Percentiles rank a stretch among this genome's conserved stretches.
Conservation (phyloP, 1,140 invertebrate species). For the Drosophila bipectinata region DNA sequence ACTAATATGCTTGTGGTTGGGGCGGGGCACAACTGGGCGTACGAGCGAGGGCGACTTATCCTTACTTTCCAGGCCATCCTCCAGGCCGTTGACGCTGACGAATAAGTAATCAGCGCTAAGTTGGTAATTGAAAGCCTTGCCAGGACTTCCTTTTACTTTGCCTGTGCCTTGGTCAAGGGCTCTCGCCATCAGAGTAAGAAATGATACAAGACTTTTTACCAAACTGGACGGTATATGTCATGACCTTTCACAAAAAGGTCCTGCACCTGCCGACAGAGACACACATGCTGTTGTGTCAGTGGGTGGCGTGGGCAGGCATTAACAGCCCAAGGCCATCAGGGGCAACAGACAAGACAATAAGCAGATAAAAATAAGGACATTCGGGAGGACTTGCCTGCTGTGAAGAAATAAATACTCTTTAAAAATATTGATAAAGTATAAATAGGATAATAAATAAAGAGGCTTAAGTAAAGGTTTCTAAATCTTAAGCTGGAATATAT, state of each 20-base stretch:
- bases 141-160: conserved; percentile 14
- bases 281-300: conserved; percentile 14
- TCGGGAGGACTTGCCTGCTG: neutral
- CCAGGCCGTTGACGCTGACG: conserved; percentile 54
- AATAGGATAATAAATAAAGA: too few relatives aligned
- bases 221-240: conserved; percentile 17
- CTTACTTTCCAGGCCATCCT: neutral
- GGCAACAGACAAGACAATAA: conserved; percentile 34
- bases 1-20: conserved; percentile 74
- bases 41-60: conserved; percentile 21
- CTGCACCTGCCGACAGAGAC: conserved; percentile 43
- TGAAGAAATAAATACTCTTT: conserved; percentile 28
- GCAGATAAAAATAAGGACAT: conserved; percentile 35
- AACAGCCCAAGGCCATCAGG: conserved; percentile 39
- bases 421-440: neutral
- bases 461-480: too few relatives aligned
- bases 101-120: conserved; percentile 81
- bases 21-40: conserved; percentile 7
- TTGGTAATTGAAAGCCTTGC: conserved; percentile 78
- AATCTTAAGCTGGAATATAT: too few relatives aligned
- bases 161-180: conserved; percentile 50
- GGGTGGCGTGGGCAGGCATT: neutral
- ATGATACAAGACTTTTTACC: conserved; percentile 14
- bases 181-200: conserved; percentile 11
- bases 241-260: conserved; percentile 23